These are phyloP conservation scores for Sialia sialis DNA, from an alignment of 2,113 vertebrate genomes.

Conservation along the genomic window DNA sequence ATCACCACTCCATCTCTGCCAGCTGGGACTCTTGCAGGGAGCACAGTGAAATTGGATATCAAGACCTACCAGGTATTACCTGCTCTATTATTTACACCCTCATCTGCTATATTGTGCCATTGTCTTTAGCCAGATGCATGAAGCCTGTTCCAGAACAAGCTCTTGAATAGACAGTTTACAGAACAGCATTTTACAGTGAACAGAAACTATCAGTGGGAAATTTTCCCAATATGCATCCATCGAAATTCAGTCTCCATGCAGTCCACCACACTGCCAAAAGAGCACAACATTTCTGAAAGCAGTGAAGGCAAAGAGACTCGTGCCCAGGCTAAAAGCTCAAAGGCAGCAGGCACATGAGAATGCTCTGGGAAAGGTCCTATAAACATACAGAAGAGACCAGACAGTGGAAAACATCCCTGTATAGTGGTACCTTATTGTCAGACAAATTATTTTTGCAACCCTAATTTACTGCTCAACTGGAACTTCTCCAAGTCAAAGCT, in stretches of 20 bases:
- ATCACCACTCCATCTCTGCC: neutral
- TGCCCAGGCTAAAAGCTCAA: neutral
- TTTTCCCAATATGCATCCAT: neutral
- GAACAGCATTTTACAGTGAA: neutral
- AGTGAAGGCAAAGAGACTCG: neutral
- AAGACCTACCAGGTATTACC: neutral
- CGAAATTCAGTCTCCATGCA: neutral
- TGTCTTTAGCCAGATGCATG: neutral
- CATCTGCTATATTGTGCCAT: neutral
- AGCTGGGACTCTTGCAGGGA: neutral
- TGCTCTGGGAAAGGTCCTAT: neutral
- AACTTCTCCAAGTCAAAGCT: neutral
- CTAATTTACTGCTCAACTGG: neutral
- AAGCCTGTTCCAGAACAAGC: neutral
- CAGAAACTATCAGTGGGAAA: neutral
- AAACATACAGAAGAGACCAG: neutral
- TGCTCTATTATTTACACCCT: neutral
- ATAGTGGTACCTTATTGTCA: neutral
- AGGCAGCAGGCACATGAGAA: neutral
- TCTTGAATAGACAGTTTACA: neutral
- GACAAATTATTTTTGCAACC: neutral
- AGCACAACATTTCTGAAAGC: rapidly evolving
- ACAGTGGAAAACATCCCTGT: neutral
- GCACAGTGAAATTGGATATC: neutral
- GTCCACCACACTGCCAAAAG: neutral